phyloP scores from a whole-genome alignment of 2,113 vertebrate genomes.

The Rhadina sibilatrix region DNA sequence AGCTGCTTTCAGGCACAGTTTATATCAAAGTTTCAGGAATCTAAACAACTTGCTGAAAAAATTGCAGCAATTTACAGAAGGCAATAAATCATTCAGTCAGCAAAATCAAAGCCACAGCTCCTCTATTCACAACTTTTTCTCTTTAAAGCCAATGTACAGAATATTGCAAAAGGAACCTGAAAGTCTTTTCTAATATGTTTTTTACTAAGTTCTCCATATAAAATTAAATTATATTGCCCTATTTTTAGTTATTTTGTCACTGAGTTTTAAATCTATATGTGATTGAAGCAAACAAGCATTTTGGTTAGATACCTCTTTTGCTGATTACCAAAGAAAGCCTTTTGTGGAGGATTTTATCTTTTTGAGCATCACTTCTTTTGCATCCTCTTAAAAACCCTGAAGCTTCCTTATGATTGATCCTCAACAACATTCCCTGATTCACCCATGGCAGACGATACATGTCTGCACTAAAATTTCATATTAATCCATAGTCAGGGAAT shows the following conservation, averaged over 20 bases:
- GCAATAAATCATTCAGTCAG: conserved; percentile 1
- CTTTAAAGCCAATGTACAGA: background rate
- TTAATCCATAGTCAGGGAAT: background rate
- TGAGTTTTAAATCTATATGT: background rate
- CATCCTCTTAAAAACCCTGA: background rate
- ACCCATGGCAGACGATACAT: fast-evolving
- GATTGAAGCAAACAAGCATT: background rate
- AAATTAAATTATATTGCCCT: background rate
- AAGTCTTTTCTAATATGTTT: background rate
- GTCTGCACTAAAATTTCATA: background rate
- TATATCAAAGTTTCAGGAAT: background rate
- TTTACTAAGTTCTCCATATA: background rate
- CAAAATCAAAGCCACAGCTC: background rate
- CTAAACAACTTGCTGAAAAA: background rate
- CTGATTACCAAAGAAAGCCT: background rate
- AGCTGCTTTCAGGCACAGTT: background rate
- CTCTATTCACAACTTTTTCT: background rate
- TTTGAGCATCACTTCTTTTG: background rate
- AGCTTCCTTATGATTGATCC: background rate
- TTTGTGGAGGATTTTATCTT: background rate
- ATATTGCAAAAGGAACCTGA: background rate
- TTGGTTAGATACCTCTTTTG: background rate
- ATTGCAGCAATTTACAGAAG: background rate
- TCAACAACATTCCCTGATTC: background rate
- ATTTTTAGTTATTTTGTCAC: background rate